Conservation (phyloP, 2,888 invertebrate genomes). For the Acronicta alni region DNA sequence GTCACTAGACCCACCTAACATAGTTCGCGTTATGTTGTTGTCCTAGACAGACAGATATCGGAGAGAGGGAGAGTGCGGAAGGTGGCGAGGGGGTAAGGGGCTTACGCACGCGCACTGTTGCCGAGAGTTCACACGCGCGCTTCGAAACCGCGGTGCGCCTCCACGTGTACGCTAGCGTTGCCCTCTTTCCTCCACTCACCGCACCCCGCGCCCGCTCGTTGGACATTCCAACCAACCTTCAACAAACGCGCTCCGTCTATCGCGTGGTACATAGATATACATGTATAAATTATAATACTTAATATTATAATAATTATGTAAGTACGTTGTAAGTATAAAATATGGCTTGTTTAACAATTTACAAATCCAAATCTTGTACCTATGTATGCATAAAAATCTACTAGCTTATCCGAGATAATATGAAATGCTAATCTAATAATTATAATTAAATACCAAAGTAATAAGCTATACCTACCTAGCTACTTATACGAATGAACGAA, state of each 20-base stretch:
- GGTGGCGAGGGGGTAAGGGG: slow-evolving; percentile 63
- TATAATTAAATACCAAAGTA: too few relatives aligned
- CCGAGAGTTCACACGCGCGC: slow-evolving; percentile 85
- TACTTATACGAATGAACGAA: too few relatives aligned
- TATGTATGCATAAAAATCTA: too few relatives aligned
- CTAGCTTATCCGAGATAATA: too few relatives aligned
- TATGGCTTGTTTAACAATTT: slow-evolving; percentile 51
- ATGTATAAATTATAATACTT: slow-evolving; percentile 45
- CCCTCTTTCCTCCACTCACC: slow-evolving; percentile 60
- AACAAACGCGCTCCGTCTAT: slow-evolving; percentile 76
- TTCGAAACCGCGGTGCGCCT: slow-evolving; percentile 89
- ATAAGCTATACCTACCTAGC: too few relatives aligned
- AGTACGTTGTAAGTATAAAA: slow-evolving; percentile 7
- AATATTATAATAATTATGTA: slow-evolving; percentile 37
- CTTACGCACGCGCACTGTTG: slow-evolving; percentile 85
- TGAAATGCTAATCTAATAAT: too few relatives aligned
- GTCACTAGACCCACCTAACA: slow-evolving; percentile 65
- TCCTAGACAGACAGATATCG: slow-evolving; percentile 73
- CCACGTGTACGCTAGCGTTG: slow-evolving; percentile 80
- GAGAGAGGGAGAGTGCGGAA: slow-evolving; percentile 72
- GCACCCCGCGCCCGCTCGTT: slow-evolving; percentile 61
- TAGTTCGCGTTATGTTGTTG: slow-evolving; percentile 75
- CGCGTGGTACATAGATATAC: slow-evolving; percentile 57
- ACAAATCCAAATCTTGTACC: slow-evolving; percentile 15
- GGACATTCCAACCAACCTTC: slow-evolving; percentile 79